Percentiles rank a stretch among this genome's conserved stretches.
phyloP scores from a whole-genome alignment of 2,888 invertebrate genomes.

The Lasioglossum pauxillum region DNA sequence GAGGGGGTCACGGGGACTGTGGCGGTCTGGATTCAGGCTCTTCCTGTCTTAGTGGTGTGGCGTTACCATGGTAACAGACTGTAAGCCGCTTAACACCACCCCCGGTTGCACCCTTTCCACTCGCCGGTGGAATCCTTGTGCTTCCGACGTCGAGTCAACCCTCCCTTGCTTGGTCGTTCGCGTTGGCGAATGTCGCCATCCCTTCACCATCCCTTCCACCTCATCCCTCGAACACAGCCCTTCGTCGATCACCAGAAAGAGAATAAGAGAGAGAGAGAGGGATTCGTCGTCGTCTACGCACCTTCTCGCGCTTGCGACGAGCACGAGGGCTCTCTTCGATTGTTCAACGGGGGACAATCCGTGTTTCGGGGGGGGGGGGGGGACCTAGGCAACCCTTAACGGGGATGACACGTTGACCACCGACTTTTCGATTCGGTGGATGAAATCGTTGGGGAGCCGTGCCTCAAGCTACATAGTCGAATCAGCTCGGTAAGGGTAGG shows the following conservation, averaged over 20 bases:
- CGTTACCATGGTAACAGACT: slow-evolving; percentile 83
- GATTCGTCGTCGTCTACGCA: neutral
- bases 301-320: neutral
- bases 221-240: slow-evolving; percentile 16
- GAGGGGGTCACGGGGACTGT: slow-evolving; percentile 62
- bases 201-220: slow-evolving; percentile 40
- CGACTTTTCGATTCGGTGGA: neutral
- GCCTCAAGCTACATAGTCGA: neutral
- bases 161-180: slow-evolving; percentile 40
- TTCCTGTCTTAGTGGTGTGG: slow-evolving; percentile 80
- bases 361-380: neutral
- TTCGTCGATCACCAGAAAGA: neutral
- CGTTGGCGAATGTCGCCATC: slow-evolving; percentile 61
- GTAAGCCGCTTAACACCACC: slow-evolving; percentile 83
- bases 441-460: neutral
- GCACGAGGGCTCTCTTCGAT: neutral
- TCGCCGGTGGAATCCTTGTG: slow-evolving; percentile 65
- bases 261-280: neutral
- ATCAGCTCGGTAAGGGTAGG: neutral
- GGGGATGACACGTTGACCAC: slow-evolving; percentile 2
- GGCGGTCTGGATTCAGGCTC: slow-evolving; percentile 72
- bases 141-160: slow-evolving; percentile 72
- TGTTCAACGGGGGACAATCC: neutral
- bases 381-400: neutral
- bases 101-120: slow-evolving; percentile 64